A percentile compares a stretch with the other conserved stretches of the same genome.
These are phyloP conservation scores for Eonycteris spelaea DNA, from an alignment of 2,113 vertebrate genomes.

Conservation along the genomic window DNA sequence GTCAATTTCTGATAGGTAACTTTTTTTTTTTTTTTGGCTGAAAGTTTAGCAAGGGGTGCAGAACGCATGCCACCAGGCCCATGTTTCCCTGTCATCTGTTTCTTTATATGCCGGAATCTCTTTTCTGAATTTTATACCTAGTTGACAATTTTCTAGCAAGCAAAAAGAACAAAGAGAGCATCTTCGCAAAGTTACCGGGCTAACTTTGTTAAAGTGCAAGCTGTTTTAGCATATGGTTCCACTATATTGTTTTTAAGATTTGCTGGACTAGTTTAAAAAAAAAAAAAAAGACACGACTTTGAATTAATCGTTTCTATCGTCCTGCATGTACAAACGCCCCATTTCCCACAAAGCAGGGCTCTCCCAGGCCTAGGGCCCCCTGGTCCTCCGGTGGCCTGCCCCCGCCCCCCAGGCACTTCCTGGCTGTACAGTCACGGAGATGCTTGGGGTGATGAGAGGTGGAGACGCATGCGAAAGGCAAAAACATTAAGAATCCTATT, in stretches of 20 bases:
- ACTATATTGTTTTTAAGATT: not conserved
- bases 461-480: not conserved
- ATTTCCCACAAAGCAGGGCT: not conserved
- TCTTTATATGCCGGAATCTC: not conserved
- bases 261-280: not conserved
- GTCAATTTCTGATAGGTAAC: not conserved
- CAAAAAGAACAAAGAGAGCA: not conserved
- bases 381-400: rapidly evolving
- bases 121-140: not conserved
- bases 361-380: no score
- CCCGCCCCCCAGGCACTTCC: not conserved
- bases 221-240: not conserved
- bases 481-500: not conserved
- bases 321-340: no score
- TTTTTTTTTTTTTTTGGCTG: no score
- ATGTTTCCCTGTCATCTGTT: no score
- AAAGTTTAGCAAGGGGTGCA: not conserved
- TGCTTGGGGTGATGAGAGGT: not conserved
- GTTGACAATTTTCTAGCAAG: not conserved
- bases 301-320: not conserved
- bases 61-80: rapidly evolving
- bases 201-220: not conserved
- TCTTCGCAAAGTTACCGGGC: not conserved
- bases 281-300: not conserved
- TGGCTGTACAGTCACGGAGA: not conserved